Base-by-base conservation (phyloP, 2,797 vertebrate genomes). In the Sphenodon punctatus region DNA sequence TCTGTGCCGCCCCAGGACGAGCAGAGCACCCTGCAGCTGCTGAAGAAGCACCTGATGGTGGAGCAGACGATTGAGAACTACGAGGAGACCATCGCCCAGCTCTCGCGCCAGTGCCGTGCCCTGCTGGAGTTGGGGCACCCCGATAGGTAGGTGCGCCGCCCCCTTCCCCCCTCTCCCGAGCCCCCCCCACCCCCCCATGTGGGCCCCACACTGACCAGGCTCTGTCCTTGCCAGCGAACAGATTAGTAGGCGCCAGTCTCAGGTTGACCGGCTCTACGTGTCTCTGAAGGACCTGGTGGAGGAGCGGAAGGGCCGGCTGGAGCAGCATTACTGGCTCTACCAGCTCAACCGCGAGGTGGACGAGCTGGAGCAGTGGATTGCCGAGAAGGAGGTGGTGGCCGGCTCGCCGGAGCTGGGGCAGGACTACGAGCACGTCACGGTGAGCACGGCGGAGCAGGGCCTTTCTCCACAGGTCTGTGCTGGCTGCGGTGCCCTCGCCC, bases 281-380 rank as follows among this genome's bases (percentile, higher is more conserved):
- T 98, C 97, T 1, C 97, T 99, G 95, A 99, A 98, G 96, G 98
- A 99, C 86, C 96, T 99, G 95, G 97, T 97, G 41, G 98, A 99
- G 87, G 98, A 99, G 61, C 94, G 97, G 71, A 97, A 98, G 93
- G 97, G 95, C 66, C 92, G 96, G 6, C 92, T 99, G 92, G 98
- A 99, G 93, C 98, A 99, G 94, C 98, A 99, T 88, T 99, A 99
- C 89, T 99, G 98, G 98, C 97, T 99, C 34, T 98, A 96, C 93
- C 98, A 99, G 96, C 97, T 99, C 53, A 97, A 97, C 94, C 95
- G 97, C 2, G 98, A 99, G 94, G 98, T 99, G 95, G 97, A 98
- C 3, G 98, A 98, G 87, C 95, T 99, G 75, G 98, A 99, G 93
- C 98, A 99, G 75, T 99, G 98, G 98, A 99, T 99, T 2, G 98